Evolutionary conservation across 2,797 vertebrate species (phyloP).

Genomic region (Ateles fusciceps): DNA sequence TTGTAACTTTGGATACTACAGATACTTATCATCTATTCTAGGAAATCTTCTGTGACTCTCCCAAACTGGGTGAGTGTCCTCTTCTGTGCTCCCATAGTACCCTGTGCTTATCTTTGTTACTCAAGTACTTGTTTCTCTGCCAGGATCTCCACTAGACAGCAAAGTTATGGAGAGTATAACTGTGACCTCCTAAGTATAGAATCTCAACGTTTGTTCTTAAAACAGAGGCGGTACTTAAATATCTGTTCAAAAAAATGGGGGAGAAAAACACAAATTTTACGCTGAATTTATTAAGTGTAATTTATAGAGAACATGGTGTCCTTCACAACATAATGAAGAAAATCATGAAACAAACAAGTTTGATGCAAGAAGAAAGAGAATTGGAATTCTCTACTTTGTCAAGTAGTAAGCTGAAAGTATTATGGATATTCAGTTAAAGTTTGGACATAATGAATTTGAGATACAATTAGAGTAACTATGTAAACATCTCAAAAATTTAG

Average conservation of each 20-base stretch:
- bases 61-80: neutral
- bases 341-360: neutral
- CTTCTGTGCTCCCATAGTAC: neutral
- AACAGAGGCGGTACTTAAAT: neutral
- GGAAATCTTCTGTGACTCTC: neutral
- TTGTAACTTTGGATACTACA: neutral
- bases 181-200: neutral
- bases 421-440: neutral
- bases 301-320: neutral
- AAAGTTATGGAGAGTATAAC: neutral
- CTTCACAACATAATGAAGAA: neutral
- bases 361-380: constrained; percentile 18
- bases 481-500: neutral
- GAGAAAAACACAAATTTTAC: neutral
- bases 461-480: neutral
- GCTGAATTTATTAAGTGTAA: neutral
- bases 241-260: neutral
- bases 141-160: neutral
- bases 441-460: constrained; percentile 28
- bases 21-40: neutral
- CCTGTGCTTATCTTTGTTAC: neutral
- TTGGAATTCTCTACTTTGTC: neutral
- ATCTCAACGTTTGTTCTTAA: neutral
- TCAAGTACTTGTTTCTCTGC: neutral
- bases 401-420: neutral